Evolutionary conservation across 2,113 vertebrate genomes (phyloP).

Genomic region (Myiagra hebetior): DNA sequence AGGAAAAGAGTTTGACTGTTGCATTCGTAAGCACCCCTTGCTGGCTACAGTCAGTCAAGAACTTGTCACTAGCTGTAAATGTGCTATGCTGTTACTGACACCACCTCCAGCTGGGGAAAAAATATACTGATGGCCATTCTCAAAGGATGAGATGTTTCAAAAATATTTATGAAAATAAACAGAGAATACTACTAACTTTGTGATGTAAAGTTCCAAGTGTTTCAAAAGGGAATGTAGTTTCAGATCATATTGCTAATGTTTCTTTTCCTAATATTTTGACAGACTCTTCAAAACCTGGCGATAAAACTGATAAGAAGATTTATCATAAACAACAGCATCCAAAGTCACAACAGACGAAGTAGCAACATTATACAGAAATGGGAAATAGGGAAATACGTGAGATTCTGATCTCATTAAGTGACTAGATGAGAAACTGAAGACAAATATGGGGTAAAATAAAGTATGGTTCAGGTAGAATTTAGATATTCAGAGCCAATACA

Average conservation of each 20-base stretch:
- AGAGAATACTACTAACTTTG: conserved; percentile 11
- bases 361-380: neutral
- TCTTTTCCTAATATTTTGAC: conserved; percentile 19
- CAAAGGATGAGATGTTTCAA: conserved; percentile 28
- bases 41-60: neutral
- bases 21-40: neutral
- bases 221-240: conserved; percentile 41
- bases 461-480: neutral
- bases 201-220: conserved; percentile 32
- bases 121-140: conserved; percentile 26
- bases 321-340: neutral
- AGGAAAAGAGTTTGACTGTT: neutral
- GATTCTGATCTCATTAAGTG: neutral
- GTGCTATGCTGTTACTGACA: conserved; percentile 31
- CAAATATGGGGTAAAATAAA: neutral
- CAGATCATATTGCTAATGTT: neutral
- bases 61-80: conserved; percentile 34
- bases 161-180: conserved; percentile 31
- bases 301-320: conserved; percentile 14
- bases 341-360: neutral
- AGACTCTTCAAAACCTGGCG: neutral
- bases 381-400: neutral
- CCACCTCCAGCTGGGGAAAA: neutral
- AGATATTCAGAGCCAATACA: neutral
- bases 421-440: neutral